A percentile compares a stretch with the other conserved stretches of the same genome.
Evolutionary conservation across 2,113 vertebrate species (phyloP).

Genomic region (Lampris megalopsis): DNA sequence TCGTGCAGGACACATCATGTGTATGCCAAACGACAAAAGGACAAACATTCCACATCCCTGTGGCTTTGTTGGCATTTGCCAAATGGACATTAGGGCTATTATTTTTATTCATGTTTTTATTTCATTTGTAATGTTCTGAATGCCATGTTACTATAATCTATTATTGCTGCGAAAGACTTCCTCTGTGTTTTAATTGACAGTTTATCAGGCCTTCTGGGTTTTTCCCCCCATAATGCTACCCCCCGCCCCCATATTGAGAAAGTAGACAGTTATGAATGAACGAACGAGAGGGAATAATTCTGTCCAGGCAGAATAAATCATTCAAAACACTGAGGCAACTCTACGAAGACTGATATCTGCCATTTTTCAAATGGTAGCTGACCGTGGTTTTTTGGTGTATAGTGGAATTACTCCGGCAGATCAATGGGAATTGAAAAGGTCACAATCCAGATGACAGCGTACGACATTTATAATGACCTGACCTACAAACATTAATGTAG

Average conservation of each 20-base stretch:
- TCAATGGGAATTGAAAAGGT: slow-evolving; percentile 62
- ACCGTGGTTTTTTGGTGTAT: slow-evolving; percentile 43
- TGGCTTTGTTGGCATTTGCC: slow-evolving; percentile 73
- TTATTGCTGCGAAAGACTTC: slow-evolving; percentile 50
- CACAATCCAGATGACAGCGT: slow-evolving; percentile 39
- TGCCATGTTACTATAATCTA: slow-evolving; percentile 71
- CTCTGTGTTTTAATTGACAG: slow-evolving; percentile 52
- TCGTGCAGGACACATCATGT: slow-evolving; percentile 78
- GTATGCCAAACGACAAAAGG: slow-evolving; percentile 78
- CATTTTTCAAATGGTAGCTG: slow-evolving; percentile 9
- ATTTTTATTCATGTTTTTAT: slow-evolving; percentile 76
- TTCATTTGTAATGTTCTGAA: slow-evolving; percentile 78
- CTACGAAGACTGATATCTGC: slow-evolving; percentile 8
- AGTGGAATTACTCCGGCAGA: slow-evolving; percentile 57
- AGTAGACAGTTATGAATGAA: slow-evolving; percentile 55
- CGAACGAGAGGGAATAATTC: slow-evolving; percentile 32
- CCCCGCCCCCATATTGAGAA: slow-evolving; percentile 45
- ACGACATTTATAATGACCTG: slow-evolving; percentile 67
- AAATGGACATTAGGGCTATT: slow-evolving; percentile 62
- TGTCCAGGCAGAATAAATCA: slow-evolving; percentile 38
- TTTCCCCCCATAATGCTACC: slow-evolving; percentile 64
- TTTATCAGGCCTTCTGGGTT: slow-evolving; percentile 36
- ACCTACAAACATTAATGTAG: slow-evolving; percentile 60
- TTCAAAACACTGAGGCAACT: slow-evolving; percentile 27
- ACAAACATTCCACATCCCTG: slow-evolving; percentile 58